Evolutionary conservation across 30 jellyfish, hydroid and myxozoan genomes (phyloP).

Genomic region (Hydractinia symbiolongicarpus): DNA sequence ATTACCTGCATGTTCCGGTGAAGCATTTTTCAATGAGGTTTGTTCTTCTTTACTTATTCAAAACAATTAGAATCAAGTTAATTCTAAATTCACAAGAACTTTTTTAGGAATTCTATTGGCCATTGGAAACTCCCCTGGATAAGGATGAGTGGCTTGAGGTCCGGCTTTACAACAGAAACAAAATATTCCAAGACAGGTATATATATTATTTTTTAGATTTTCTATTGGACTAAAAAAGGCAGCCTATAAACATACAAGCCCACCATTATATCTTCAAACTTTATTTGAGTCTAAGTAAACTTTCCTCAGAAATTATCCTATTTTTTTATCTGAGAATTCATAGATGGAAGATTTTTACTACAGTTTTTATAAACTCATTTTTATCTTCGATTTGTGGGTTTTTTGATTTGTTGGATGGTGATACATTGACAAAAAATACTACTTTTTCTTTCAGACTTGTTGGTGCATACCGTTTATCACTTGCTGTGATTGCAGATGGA

Average conservation of each 20-base stretch:
- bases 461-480: slow-evolving; percentile 79
- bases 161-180: slow-evolving; percentile 76
- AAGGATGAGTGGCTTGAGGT: slow-evolving; percentile 78
- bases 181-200: slow-evolving; percentile 94
- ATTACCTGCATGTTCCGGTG: slow-evolving; percentile 29
- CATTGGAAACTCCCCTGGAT: slow-evolving; percentile 73
- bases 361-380: too few relatives aligned
- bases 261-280: too few relatives aligned
- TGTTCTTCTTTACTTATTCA: neutral
- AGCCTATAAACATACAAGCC: too few relatives aligned
- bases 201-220: slow-evolving; percentile 6
- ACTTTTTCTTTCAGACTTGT: slow-evolving; percentile 44
- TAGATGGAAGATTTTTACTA: too few relatives aligned
- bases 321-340: too few relatives aligned
- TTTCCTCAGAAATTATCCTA: too few relatives aligned
- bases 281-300: too few relatives aligned
- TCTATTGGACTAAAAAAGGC: too few relatives aligned
- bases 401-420: too few relatives aligned
- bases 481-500: slow-evolving; percentile 43
- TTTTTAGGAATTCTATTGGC: slow-evolving; percentile 73
- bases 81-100: neutral
- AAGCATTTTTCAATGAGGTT: slow-evolving; percentile 51
- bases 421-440: too few relatives aligned
- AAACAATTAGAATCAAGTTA: neutral
- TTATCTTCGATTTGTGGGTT: too few relatives aligned